Evolutionary conservation across 2,888 invertebrate genomes (phyloP).

Genomic region (Dexiosoma caninum): DNA sequence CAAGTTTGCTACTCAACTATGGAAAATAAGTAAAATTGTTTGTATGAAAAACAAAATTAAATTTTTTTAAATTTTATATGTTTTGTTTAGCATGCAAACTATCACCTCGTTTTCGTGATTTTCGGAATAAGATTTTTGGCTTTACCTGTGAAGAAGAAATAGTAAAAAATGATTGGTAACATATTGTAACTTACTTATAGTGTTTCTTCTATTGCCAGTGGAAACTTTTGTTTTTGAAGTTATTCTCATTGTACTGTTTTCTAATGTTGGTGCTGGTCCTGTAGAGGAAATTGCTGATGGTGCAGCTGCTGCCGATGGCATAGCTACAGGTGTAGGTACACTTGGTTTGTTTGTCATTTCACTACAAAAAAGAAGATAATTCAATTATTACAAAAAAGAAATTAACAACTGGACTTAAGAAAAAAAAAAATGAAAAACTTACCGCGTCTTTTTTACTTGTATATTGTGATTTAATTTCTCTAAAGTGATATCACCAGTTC

Average conservation of each 20-base stretch:
- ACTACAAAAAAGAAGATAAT: slow-evolving; percentile 66
- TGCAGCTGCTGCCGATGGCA: slow-evolving; percentile 55
- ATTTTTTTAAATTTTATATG: too few relatives aligned
- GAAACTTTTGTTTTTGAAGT: slow-evolving; percentile 81
- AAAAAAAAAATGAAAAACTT: slow-evolving; percentile 66
- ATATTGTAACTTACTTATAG: slow-evolving; percentile 73
- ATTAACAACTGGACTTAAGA: background rate
- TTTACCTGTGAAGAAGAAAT: too few relatives aligned
- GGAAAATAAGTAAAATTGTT: too few relatives aligned
- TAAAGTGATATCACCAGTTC: slow-evolving; percentile 94
- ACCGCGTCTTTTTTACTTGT: slow-evolving; percentile 94
- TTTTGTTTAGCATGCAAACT: too few relatives aligned
- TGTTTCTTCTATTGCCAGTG: slow-evolving; percentile 79
- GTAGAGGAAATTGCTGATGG: slow-evolving; percentile 42
- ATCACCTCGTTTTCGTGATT: too few relatives aligned
- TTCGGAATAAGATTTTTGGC: too few relatives aligned
- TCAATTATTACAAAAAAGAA: background rate
- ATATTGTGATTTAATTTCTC: slow-evolving; percentile 95
- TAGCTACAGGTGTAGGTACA: slow-evolving; percentile 65
- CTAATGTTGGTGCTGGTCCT: slow-evolving; percentile 68
- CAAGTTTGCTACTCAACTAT: too few relatives aligned
- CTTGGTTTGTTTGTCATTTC: slow-evolving; percentile 75
- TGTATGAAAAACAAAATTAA: too few relatives aligned
- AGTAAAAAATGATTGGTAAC: background rate
- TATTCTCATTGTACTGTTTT: slow-evolving; percentile 81